These are phyloP conservation scores for Bombus fervidus DNA, from an alignment of 1,140 invertebrate species.

Conservation along the genomic window DNA sequence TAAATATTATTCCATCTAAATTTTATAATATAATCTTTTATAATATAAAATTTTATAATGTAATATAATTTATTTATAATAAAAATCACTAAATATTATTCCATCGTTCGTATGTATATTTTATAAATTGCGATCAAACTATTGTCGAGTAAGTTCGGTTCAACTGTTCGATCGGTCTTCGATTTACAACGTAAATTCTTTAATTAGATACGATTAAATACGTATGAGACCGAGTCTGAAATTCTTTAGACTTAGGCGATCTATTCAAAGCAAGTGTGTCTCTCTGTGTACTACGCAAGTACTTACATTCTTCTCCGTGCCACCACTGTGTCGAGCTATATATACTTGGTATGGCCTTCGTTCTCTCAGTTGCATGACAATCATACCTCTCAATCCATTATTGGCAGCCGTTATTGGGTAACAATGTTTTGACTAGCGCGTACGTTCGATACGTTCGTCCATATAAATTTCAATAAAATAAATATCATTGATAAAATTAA, in stretches of 20 bases:
- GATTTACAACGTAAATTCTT: background rate
- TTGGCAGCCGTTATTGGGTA: slow-evolving; percentile 36
- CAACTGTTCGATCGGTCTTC: too few relatives aligned
- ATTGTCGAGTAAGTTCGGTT: too few relatives aligned
- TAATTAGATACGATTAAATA: background rate
- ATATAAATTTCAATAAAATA: background rate
- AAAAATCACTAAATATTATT: background rate
- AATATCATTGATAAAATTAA: background rate
- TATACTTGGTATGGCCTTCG: slow-evolving; percentile 64
- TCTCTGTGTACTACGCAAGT: background rate
- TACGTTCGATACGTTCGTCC: background rate
- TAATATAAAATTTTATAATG: too few relatives aligned
- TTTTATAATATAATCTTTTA: too few relatives aligned
- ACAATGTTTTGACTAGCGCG: slow-evolving; percentile 11
- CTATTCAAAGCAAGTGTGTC: background rate
- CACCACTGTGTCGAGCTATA: slow-evolving; percentile 44
- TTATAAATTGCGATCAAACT: too few relatives aligned
- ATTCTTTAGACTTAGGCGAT: background rate
- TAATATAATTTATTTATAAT: too few relatives aligned
- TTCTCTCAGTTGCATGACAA: slow-evolving; percentile 58
- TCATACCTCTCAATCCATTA: slow-evolving; percentile 57
- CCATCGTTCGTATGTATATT: background rate
- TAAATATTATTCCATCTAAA: background rate
- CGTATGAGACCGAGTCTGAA: too few relatives aligned
- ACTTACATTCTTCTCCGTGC: slow-evolving; percentile 4